phyloP scores from a whole-genome alignment of 2,797 vertebrate species.

The Anableps anableps region DNA sequence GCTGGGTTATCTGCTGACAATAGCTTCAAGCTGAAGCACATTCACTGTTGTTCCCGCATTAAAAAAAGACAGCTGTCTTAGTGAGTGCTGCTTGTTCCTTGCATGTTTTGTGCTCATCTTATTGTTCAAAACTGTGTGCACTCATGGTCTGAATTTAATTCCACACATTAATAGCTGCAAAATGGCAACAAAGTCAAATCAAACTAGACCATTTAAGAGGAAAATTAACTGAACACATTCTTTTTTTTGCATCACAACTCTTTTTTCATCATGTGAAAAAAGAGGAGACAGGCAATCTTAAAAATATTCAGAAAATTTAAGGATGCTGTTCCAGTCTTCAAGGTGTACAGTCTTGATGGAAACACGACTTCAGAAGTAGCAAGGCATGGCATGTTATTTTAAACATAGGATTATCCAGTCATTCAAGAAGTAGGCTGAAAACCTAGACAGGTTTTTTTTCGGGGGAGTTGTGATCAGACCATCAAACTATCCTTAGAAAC shows the following conservation, averaged over 20 bases:
- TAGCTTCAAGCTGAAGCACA: not conserved
- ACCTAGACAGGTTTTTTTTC: not conserved
- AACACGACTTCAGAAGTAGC: not conserved
- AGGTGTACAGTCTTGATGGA: not conserved
- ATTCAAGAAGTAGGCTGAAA: not conserved
- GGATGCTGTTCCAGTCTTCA: not conserved
- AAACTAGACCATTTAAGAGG: not conserved
- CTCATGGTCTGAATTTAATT: not conserved
- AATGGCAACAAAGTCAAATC: not conserved
- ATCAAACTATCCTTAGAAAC: slow-evolving; percentile 48
- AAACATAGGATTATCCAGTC: slow-evolving; percentile 13
- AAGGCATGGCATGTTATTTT: not conserved
- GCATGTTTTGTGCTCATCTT: not conserved
- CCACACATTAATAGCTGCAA: not conserved
- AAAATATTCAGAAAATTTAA: not conserved
- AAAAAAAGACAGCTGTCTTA: not conserved
- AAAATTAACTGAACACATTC: not conserved
- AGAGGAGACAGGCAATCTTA: not conserved
- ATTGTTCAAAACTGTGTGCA: not conserved
- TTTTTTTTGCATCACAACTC: not conserved
- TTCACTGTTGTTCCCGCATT: not conserved
- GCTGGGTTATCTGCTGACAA: not conserved
- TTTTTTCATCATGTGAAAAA: not conserved
- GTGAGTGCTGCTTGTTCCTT: not conserved
- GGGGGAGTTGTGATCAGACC: slow-evolving; percentile 33